phyloP scores from a whole-genome alignment of 1,140 invertebrate species.

The Pemphigus obesinymphae region DNA sequence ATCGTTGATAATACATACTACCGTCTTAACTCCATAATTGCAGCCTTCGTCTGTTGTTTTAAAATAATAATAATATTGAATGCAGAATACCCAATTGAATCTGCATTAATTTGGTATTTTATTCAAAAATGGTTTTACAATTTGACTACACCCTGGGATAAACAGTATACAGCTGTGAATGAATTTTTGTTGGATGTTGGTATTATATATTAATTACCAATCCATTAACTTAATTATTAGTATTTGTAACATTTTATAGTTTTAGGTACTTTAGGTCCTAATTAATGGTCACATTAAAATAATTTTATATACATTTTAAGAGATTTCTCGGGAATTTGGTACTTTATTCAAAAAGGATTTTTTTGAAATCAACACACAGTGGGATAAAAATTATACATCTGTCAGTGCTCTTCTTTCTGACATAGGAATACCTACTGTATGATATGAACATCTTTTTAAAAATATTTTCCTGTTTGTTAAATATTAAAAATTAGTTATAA shows the following conservation, averaged over 20 bases:
- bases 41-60: neutral
- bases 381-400: neutral
- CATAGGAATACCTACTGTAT: neutral
- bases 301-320: too few species aligned
- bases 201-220: neutral
- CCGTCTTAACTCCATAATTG: neutral
- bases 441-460: neutral
- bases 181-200: neutral
- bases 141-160: neutral
- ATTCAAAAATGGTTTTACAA: neutral
- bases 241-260: too few species aligned
- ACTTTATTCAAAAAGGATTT: neutral
- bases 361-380: neutral
- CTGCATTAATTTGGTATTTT: neutral
- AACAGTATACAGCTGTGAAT: neutral
- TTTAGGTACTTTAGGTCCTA: too few species aligned
- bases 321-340: neutral
- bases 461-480: neutral
- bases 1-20: neutral
- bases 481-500: too few species aligned
- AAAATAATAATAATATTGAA: neutral
- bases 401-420: neutral
- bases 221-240: too few species aligned
- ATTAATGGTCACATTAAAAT: too few species aligned
- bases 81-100: neutral